phyloP scores from a whole-genome alignment of 2,113 vertebrate species.

The Passer domesticus region DNA sequence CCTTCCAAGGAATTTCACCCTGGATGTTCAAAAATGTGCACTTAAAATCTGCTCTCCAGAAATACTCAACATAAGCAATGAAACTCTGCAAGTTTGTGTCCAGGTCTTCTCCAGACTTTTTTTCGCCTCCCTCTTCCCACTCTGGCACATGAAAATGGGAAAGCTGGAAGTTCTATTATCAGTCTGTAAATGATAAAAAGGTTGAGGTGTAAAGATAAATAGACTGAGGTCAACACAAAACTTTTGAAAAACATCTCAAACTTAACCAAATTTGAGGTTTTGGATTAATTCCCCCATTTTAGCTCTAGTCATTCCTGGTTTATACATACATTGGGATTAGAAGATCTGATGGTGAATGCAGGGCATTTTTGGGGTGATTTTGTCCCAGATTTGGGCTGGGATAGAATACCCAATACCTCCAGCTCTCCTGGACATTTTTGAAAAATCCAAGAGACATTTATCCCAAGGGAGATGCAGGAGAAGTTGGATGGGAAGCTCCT shows the following conservation, averaged over 20 bases:
- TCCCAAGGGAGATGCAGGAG: not conserved
- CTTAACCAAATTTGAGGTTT: not conserved
- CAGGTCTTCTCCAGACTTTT: not conserved
- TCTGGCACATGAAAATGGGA: not conserved
- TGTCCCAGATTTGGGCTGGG: not conserved
- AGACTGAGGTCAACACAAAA: not conserved
- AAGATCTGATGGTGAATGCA: not conserved
- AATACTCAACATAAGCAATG: not conserved
- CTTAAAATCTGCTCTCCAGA: not conserved
- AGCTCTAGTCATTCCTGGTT: not conserved
- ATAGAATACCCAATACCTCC: too few species aligned
- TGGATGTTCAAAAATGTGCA: not conserved
- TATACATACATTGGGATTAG: not conserved
- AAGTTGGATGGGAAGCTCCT: not conserved
- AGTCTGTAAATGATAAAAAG: not conserved
- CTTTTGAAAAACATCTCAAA: not conserved
- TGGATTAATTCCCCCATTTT: not conserved
- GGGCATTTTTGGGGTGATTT: not conserved
- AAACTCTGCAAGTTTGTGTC: not conserved
- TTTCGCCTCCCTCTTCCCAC: rapidly evolving
- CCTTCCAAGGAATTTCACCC: not conserved
- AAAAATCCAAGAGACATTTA: not conserved
- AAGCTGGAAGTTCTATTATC: not conserved
- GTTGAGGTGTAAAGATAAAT: not conserved
- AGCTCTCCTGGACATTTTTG: not conserved